Percentiles rank a stretch among this genome's conserved stretches.
Conservation (phyloP, 2,113 vertebrate species). For the Sclerurus mexicanus region DNA sequence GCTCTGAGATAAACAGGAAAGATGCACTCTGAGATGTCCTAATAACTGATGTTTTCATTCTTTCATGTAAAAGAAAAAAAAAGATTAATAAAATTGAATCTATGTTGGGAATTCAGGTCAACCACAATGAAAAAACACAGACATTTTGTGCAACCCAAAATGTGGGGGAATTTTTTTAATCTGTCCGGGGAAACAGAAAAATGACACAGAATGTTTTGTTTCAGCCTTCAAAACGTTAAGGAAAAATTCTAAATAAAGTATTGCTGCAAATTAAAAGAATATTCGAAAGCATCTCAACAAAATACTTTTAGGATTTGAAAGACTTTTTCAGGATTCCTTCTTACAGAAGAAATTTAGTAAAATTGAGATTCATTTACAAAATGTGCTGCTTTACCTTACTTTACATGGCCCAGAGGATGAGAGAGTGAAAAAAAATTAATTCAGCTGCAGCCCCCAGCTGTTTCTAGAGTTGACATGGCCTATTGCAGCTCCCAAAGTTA, state of each 20-base stretch:
- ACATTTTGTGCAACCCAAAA: not conserved
- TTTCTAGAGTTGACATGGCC: not conserved
- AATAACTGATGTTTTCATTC: not conserved
- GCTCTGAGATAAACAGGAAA: not conserved
- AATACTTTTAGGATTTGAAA: not conserved
- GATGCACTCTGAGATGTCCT: not conserved
- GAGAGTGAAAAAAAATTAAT: not conserved
- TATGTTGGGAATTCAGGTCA: constrained; percentile 8
- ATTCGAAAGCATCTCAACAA: not conserved
- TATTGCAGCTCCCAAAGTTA: not conserved
- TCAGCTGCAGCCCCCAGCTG: not conserved
- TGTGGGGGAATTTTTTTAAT: not conserved
- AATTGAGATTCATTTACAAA: not conserved
- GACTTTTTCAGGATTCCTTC: not conserved
- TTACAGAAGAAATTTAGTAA: not conserved
- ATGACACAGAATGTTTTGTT: not conserved
- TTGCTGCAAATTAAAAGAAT: not conserved
- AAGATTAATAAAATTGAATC: not conserved
- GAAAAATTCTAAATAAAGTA: not conserved
- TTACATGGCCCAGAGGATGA: not conserved
- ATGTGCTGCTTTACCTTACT: not conserved
- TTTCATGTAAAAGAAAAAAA: not conserved
- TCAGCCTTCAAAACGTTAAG: not conserved
- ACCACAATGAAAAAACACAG: not conserved
- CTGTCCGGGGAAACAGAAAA: not conserved